Base-by-base conservation (phyloP, 2,888 invertebrate species). In the Rhopalosiphum nymphaeae region DNA sequence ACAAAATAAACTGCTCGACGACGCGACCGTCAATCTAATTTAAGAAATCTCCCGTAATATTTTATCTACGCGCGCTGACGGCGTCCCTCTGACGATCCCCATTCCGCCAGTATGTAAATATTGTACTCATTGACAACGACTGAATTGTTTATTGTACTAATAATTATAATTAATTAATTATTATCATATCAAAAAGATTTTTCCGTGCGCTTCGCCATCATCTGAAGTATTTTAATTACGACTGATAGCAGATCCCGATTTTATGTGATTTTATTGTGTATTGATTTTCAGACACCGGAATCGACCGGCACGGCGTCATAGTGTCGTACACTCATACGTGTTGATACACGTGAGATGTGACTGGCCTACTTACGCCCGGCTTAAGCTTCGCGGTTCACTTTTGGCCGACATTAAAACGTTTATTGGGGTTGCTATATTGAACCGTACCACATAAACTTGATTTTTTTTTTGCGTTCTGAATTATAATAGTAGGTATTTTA, bases 321-420 rank as follows among this genome's bases (percentile, higher is more conserved):
- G 21, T 36, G 78, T 78, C 21, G 36, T 36, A 36, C 78, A 21
- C 78, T 78, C 78, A 36, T 78, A 78, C 36, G 36, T 36, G 78
- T 78, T 78, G 78, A 78, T 36, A 78, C 78, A 78, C 78, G 78
- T 78, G 78, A 78, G 78, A 78, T 36, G 21, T 36, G 78, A 78
- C 9, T 78, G 78, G 78, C 78, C 78, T 78, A 78, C 78, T 78
- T 78, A 78, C 78, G 78, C 78, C 36, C 36, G 36, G 78, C 3
- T 36, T 36, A 78, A 36, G 78, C 36, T 36, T 21, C 0, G 3
- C 21, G 36, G 36, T 36, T 16, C 16, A 67, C 16, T n/a, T 78
- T 36, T 2, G 78, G 78, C 2, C 16, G 16, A n/a, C n/a, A n/a
- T 7, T 5, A 36, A 21, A 78, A 36, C 21, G 13, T 67, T 36